Evolutionary conservation across 2,888 invertebrate genomes (phyloP), one percentile per base, ranked within the genome.

Genomic region (Polylopha cassiicola): DNA sequence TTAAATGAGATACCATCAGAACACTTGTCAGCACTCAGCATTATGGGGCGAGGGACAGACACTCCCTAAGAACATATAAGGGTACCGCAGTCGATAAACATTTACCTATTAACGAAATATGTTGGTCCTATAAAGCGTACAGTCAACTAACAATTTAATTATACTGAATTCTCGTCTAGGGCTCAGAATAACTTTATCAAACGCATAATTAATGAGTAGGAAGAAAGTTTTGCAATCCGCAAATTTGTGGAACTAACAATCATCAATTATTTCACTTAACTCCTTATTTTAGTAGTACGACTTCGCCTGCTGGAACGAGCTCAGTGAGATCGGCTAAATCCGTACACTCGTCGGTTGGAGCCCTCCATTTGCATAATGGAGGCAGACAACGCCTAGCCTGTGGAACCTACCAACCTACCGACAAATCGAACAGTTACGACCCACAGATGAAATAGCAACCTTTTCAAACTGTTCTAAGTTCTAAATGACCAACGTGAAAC

Each of bases 311-410:
- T 46, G 48, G 50, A 49, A 43, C 58, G 49, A 58, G 50, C 58
- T 62, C 67, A 59, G 56, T 61, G 71, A 75, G 73, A 69, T 61
- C 59, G 54, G 62, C 71, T 79, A 78, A 79, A 81, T 76, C 68
- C 61, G 68, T 63, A 55, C 62, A 52, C 53, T 50, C n/a, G 62
- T 54, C 51, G 50, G 44, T 48, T n/a, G 48, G 50, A 70, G 62
- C 64, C 69, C 56, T 70, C 63, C 65, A 78, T 82, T 81, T 81
- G 67, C 76, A 78, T 82, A 80, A 80, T 80, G 70, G 70, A 72
- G 64, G 58, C 50, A 55, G 65, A 61, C 67, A 68, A 65, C 63
- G 67, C 61, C 63, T 63, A 60, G 60, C 55, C 51, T 50, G 52
- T 61, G 57, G 58, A 69, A 60, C 62, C 44, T 47, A 37, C 58